Base-by-base conservation (phyloP, 2,888 invertebrate genomes). In the Papilio gigon region DNA sequence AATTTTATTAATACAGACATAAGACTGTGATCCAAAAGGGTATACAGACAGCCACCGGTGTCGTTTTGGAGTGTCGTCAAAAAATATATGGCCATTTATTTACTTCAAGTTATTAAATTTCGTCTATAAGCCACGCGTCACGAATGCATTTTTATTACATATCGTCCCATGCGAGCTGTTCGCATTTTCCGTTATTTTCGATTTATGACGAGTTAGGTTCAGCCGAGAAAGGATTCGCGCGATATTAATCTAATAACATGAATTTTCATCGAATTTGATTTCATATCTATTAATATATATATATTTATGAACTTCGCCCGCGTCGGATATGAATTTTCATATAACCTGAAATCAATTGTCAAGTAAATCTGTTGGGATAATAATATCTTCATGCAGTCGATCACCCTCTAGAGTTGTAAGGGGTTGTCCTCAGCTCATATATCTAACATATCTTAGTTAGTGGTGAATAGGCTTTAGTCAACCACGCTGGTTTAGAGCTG, bases 171-270 rank as follows among this genome's bases (percentile, higher is more conserved):
- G 20, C 59, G 22, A 59, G 35, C 14, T 14, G 35, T 33, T 30
- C 58, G 33, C 33, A 14, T 5, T 11, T 59, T 22, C 35, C 59
- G 20, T 35, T 59, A 35, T 25, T 25, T 27, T 37, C n/a, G 42
- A 61, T 61, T 60, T 25, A 40, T 60, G 40, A 61, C 42, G 25
- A 33, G n/a, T n/a, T n/a, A n/a, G n/a, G 47, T 47, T 40, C 47
- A 20, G 14, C 30, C 27, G 12, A 33, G 33, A 33, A 59, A 59
- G 22, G 20, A 9, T 14, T 35, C 5, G 22, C 22, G 37, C 14
- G 1, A 35, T 59, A 37, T 59, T 58, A 20, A 35, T n/a, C 37
- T 20, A 37, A n/a, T 30, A 56, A n/a, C n/a, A 30, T n/a, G 30
- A 53, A 27, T 53, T 30, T 9, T 30, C 4, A 17, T 30, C 30